Base-by-base conservation (phyloP, 2,113 vertebrate genomes). In the Saccopteryx bilineata region DNA sequence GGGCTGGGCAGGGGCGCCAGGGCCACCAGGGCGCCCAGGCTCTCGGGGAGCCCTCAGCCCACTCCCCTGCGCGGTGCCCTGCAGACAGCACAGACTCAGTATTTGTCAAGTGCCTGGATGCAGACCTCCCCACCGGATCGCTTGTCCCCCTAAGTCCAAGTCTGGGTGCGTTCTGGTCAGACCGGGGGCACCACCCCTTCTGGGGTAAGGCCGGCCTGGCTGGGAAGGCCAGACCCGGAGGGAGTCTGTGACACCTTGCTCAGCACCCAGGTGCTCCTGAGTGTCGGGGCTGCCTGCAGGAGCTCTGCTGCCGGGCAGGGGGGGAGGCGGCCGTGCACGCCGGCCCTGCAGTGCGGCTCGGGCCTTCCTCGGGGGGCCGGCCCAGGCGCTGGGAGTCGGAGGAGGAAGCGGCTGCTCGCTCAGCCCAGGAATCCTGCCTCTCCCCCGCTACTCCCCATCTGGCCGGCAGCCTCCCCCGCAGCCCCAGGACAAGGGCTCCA, bases 401-500 rank as follows among this genome's bases (percentile, higher is more conserved):
- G 92, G 90, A 93, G 92, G 92, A 90, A 91, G 75, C 87, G 68
- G 86, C 92, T 26, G 50, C 56, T 24, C 2, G n/a, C 72, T 92
- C n/a, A 13, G 90, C 69, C 83, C 72, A 23, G 54, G 78, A 90
- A 52, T 54, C 85, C 90, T 75, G 74, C 54, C 84, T 48, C 79
- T n/a, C 50, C 66, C n/a, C 58, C 87, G 65, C 96, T 58, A 54
- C 88, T 87, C 90, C 94, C 87, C 95, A 96, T 97, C 94, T 96
- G 97, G 94, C 89, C 83, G 17, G 82, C 61, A 24, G 95, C 96
- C 96, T 94, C 90, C 96, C 87, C 92, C 33, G 0, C 96, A 74
- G 76, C 46, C 82, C 81, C 48, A 86, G n/a, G 90, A 98, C 97
- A 97, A 98, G 96, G 97, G 96, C 87, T 58, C 4, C n/a, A 98